phyloP scores from a whole-genome alignment of 2,888 invertebrate genomes.

The Halictus quadricinctus region DNA sequence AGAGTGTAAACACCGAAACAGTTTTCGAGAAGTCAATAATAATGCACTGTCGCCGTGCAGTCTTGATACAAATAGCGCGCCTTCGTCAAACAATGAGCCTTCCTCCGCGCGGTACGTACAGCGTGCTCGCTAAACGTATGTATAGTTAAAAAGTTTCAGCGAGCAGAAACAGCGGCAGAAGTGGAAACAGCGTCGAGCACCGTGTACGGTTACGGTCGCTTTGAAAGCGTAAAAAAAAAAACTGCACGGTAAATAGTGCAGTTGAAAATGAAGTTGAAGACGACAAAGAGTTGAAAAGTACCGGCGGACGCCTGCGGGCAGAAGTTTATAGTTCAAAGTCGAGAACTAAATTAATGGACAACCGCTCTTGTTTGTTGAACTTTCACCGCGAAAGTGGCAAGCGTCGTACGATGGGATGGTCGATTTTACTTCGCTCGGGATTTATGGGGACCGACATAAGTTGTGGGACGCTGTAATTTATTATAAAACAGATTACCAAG shows the following conservation, averaged over 20 bases:
- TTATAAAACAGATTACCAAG: neutral
- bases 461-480: neutral
- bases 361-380: neutral
- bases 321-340: neutral
- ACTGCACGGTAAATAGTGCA: neutral
- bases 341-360: conserved; percentile 3
- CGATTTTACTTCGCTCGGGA: neutral
- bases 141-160: neutral
- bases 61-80: too few relatives aligned
- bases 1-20: too few relatives aligned
- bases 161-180: neutral
- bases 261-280: neutral
- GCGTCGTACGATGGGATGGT: neutral
- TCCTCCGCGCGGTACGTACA: neutral
- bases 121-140: neutral
- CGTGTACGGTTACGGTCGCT: neutral
- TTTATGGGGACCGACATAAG: neutral
- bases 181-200: neutral
- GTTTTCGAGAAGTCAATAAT: too few relatives aligned
- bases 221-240: neutral
- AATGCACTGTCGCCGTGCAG: too few relatives aligned
- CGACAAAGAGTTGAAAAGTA: neutral
- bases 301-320: neutral
- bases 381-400: neutral
- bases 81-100: too few relatives aligned